phyloP scores from a whole-genome alignment of 2,888 invertebrate genomes.

The Synanthedon andrenaeformis region DNA sequence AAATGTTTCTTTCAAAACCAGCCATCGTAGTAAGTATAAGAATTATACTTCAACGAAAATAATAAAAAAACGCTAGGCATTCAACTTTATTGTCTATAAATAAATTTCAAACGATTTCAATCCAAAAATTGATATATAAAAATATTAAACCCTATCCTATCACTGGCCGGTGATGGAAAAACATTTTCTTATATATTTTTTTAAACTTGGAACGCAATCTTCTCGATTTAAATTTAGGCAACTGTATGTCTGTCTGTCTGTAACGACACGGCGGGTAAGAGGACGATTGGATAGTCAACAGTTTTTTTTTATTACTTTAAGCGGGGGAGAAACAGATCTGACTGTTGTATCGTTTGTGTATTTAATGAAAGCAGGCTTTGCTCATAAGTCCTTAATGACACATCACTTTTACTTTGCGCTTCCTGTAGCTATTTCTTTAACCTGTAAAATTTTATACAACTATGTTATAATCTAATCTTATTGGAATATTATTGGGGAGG shows the following conservation, averaged over 20 bases:
- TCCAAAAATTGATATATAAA: slow-evolving; percentile 6
- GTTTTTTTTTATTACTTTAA: background rate
- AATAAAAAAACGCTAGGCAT: background rate
- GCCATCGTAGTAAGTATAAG: too few species aligned
- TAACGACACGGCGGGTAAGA: background rate
- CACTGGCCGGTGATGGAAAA: background rate
- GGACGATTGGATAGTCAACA: background rate
- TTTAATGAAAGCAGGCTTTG: slow-evolving; percentile 48
- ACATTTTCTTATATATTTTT: background rate
- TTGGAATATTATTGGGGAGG: too few species aligned
- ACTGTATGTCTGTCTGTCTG: slow-evolving; percentile 17
- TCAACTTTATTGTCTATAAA: background rate
- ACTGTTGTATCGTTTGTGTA: slow-evolving; percentile 21
- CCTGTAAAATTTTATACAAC: slow-evolving; percentile 22
- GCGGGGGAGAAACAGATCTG: slow-evolving; percentile 18
- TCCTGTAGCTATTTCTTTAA: slow-evolving; percentile 30
- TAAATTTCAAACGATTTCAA: background rate
- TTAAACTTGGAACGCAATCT: slow-evolving; percentile 3
- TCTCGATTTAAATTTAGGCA: slow-evolving; percentile 13
- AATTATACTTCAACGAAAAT: background rate
- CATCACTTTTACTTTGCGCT: slow-evolving; percentile 57
- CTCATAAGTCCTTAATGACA: slow-evolving; percentile 61
- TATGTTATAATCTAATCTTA: background rate
- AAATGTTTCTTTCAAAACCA: too few species aligned
- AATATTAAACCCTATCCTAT: slow-evolving; percentile 3